Base-by-base conservation (phyloP, 2,113 vertebrate species). In the Cyrtonyx montezumae region DNA sequence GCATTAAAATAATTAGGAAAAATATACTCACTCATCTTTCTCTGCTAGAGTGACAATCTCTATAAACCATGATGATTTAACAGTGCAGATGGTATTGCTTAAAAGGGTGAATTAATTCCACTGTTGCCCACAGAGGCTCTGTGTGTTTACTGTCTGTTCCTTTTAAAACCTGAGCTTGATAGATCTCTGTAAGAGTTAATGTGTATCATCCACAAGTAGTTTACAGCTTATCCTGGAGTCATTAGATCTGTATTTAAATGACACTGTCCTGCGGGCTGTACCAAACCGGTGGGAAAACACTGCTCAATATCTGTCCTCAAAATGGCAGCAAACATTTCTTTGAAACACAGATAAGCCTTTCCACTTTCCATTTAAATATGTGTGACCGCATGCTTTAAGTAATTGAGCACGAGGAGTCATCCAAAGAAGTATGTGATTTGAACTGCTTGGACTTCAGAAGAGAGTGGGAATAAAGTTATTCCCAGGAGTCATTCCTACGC, bases 111-210 rank as follows among this genome's bases (percentile, higher is more conserved):
- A 73, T 85, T 69, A 92, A 42, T 73, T 74, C 37, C 70, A 26
- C 55, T 67, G 43, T n/a, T 68, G 26, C 43, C 76, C 88, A 49
- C 20, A 17, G 85, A 87, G 65, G 51, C 55, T 79, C 46, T 63
- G 12, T 8, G 17, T 59, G 69, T 58, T 53, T 84, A 56, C 65
- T 88, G 30, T 75, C 40, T 79, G 49, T 16, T 66, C 42, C 83
- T 84, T 70, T 66, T 55, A 91, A 89, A 87, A 63, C 42, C 71
- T 84, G 42, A 79, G 67, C 68, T 88, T 79, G 74, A 32, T 75
- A 81, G 43, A 43, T 49, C 25, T 22, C 26, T 1, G 3, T 34
- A 67, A n/a, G 69, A 66, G 56, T 74, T 77, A 13, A 37, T 85
- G 84, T 46, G 37, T 79, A 93, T 91, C 28, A 73, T 85, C 51